Evolutionary conservation across 1,140 invertebrate genomes (phyloP).

Genomic region (Metaphire vulgaris): DNA sequence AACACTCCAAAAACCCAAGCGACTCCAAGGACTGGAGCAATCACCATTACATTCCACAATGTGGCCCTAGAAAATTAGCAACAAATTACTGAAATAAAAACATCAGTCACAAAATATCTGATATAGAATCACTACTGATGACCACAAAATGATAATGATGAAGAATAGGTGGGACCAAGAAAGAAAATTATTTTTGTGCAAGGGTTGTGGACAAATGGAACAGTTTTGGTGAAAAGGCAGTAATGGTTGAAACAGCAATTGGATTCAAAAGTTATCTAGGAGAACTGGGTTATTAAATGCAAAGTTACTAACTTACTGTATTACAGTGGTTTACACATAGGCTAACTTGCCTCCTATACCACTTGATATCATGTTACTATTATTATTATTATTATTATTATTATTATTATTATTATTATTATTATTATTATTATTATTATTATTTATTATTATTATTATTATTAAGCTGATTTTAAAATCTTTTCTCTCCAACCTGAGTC

Average conservation of each 20-base stretch:
- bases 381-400: neutral
- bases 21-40: conserved; percentile 26
- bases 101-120: too few relatives aligned
- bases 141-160: neutral
- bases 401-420: neutral
- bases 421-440: neutral
- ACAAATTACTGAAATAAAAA: too few relatives aligned
- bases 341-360: neutral
- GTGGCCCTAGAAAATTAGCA: conserved; percentile 13
- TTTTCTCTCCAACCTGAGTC: neutral
- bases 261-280: too few relatives aligned
- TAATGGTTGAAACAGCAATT: too few relatives aligned
- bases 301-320: neutral
- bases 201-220: too few relatives aligned
- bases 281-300: too few relatives aligned
- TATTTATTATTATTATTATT: neutral
- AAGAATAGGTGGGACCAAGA: neutral
- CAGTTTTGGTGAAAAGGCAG: too few relatives aligned
- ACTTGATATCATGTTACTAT: neutral
- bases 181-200: neutral
- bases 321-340: neutral
- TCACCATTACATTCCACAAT: conserved; percentile 23
- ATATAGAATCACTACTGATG: neutral
- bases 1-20: conserved; percentile 30
- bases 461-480: neutral